phyloP scores from a whole-genome alignment of 2,113 vertebrate genomes.

The Zosterops lateralis region DNA sequence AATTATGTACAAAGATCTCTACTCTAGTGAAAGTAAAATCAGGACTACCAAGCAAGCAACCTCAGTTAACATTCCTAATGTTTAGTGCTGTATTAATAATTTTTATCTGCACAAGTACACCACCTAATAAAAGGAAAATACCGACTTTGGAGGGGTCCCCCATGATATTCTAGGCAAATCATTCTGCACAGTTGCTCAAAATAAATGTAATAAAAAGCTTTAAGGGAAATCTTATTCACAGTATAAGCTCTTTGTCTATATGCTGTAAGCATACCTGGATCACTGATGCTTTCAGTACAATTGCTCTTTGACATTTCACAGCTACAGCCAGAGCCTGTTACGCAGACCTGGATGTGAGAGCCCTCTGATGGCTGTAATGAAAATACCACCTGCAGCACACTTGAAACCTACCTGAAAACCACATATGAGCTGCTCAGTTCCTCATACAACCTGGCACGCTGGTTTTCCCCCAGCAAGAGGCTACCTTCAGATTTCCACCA shows the following conservation, averaged over 20 bases:
- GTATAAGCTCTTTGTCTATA: background rate
- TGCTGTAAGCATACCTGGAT: background rate
- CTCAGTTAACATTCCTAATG: background rate
- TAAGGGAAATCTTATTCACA: background rate
- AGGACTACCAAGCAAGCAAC: background rate
- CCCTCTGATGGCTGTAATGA: background rate
- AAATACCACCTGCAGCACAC: background rate
- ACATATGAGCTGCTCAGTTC: background rate
- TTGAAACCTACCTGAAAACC: background rate
- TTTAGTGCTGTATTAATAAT: background rate
- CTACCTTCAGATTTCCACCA: background rate
- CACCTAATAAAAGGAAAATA: background rate
- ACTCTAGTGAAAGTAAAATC: background rate
- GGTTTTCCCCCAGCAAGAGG: background rate
- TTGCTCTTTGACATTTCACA: background rate
- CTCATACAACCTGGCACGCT: no score
- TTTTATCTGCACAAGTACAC: background rate
- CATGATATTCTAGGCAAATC: fast-evolving
- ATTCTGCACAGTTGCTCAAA: background rate
- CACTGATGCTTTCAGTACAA: background rate
- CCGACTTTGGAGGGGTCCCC: background rate
- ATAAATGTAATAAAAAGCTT: background rate
- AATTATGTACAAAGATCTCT: background rate
- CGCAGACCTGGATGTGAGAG: fast-evolving
- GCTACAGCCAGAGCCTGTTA: background rate